Conservation (phyloP, 2,888 invertebrate genomes). For the Steinernema scapterisci region DNA sequence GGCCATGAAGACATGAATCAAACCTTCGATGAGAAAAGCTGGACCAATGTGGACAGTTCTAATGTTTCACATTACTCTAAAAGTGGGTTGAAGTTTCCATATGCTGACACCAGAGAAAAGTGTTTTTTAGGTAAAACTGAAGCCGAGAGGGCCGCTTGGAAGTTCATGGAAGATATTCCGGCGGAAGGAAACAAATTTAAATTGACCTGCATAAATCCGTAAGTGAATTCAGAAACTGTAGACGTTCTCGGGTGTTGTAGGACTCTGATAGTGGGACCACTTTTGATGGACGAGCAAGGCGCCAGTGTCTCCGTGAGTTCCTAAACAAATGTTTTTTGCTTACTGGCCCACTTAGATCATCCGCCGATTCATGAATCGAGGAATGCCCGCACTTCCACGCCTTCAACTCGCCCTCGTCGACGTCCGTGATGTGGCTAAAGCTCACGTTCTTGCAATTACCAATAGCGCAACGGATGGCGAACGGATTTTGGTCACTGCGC, state of each 20-base stretch:
- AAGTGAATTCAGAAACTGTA: too few species aligned
- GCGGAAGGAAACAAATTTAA: conserved; percentile 69
- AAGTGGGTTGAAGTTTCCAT: neutral
- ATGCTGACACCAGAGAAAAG: neutral
- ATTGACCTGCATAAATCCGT: conserved; percentile 72
- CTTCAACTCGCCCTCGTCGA: conserved; percentile 71
- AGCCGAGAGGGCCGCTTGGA: conserved; percentile 73
- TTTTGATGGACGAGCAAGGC: conserved; percentile 65
- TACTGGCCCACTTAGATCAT: conserved; percentile 51
- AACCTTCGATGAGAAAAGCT: conserved; percentile 58
- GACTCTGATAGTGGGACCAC: conserved; percentile 71
- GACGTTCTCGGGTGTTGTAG: too few species aligned
- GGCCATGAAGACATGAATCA: conserved; percentile 57
- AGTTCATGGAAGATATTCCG: conserved; percentile 67
- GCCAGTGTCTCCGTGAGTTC: conserved; percentile 60
- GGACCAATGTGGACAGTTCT: conserved; percentile 55
- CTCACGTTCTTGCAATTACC: conserved; percentile 71
- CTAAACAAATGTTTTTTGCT: neutral
- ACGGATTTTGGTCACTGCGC: conserved; percentile 67
- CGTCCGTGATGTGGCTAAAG: conserved; percentile 72
- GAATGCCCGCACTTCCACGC: conserved; percentile 67
- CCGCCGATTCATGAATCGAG: conserved; percentile 57
- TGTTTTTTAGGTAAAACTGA: conserved; percentile 69
- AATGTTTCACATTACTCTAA: conserved; percentile 18
- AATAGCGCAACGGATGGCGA: conserved; percentile 69